Conservation (phyloP, 2,888 invertebrate species). For the Diadegma fenestrale region DNA sequence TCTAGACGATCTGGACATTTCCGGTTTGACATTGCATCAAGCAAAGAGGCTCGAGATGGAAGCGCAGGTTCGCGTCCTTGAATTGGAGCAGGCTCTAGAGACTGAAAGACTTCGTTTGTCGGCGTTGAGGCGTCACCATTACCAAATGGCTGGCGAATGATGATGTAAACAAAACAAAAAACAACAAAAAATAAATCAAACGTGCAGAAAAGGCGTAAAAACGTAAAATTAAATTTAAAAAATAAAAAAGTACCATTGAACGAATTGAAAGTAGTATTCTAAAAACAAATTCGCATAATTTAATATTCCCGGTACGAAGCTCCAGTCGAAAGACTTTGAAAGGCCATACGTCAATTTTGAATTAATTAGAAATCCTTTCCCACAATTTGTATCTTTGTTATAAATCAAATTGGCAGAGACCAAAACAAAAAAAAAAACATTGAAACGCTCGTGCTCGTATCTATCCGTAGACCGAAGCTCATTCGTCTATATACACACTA, state of each 20-base stretch:
- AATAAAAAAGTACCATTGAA: conserved; percentile 30
- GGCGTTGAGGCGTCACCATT: conserved; percentile 96
- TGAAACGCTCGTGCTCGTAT: conserved; percentile 56
- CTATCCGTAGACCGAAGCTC: conserved; percentile 45
- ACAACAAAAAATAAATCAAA: neutral
- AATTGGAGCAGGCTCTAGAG: conserved; percentile 95
- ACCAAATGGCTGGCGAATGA: conserved; percentile 91
- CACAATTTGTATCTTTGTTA: conserved; percentile 64
- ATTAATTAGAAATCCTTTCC: conserved; percentile 39
- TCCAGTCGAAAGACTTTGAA: conserved; percentile 33
- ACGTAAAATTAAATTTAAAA: too few species aligned
- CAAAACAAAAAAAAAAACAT: conserved; percentile 44
- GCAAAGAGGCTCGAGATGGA: conserved; percentile 99
- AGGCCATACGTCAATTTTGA: conserved; percentile 41
- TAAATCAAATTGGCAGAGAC: conserved; percentile 60
- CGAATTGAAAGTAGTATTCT: conserved; percentile 62
- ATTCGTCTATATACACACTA: conserved; percentile 37
- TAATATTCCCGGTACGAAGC: conserved; percentile 31
- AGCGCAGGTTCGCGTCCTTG: conserved; percentile 96
- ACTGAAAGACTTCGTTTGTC: conserved; percentile 94
- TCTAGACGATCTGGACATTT: conserved; percentile 95
- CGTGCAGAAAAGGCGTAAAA: conserved; percentile 2
- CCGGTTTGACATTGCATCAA: conserved; percentile 95
- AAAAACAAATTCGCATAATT: conserved; percentile 25
- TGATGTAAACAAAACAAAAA: neutral